Conservation (phyloP, 2,888 invertebrate genomes). For the Smittia aterrima region DNA sequence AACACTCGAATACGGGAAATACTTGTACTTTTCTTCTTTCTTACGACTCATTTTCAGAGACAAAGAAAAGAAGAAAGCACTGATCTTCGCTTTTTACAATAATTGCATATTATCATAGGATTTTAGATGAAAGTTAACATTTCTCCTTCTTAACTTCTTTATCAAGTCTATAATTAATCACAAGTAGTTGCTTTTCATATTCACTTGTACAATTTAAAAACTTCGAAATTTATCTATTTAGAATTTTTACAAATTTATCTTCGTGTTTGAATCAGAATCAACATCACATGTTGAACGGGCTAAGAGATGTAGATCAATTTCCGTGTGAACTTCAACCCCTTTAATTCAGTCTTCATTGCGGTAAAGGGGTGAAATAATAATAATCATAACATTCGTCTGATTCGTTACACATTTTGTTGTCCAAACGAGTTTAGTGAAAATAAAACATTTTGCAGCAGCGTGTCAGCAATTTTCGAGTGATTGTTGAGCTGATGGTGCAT, state of each 20-base stretch:
- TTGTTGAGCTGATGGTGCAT: neutral
- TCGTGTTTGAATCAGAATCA: neutral
- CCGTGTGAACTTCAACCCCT: neutral
- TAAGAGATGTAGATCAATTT: neutral
- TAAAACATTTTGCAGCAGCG: neutral
- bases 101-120: too few relatives aligned
- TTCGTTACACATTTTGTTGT: neutral
- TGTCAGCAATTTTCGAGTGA: neutral
- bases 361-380: constrained; percentile 3
- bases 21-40: neutral
- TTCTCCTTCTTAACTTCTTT: too few relatives aligned
- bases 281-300: neutral
- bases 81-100: too few relatives aligned
- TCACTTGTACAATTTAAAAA: too few relatives aligned
- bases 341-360: neutral
- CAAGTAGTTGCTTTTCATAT: too few relatives aligned
- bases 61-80: neutral
- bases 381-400: neutral
- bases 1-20: neutral
- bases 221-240: too few relatives aligned
- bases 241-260: too few relatives aligned
- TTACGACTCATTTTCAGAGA: neutral
- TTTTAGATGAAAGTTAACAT: too few relatives aligned
- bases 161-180: too few relatives aligned
- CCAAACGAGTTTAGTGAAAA: neutral